Percentiles rank a stretch among this genome's conserved stretches.
These are phyloP conservation scores for Tineola bisselliella DNA, from an alignment of 2,888 invertebrate species.

Conservation along the genomic window DNA sequence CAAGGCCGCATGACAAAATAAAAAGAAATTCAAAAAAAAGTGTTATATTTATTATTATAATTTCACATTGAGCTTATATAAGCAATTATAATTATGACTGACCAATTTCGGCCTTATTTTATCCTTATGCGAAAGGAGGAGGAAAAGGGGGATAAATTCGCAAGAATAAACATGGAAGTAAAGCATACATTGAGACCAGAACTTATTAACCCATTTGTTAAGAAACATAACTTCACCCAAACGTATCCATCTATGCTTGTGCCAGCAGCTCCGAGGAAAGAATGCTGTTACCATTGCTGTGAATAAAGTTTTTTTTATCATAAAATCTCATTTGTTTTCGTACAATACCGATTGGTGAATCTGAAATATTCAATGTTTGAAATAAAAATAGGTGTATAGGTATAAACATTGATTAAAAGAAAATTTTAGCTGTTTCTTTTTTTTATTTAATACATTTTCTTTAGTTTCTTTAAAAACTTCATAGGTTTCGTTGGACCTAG, in stretches of 20 bases:
- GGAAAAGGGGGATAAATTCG: constrained; percentile 52
- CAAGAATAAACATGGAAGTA: constrained; percentile 51
- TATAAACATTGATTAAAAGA: neutral
- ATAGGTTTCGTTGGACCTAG: neutral
- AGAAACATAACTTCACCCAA: constrained; percentile 41
- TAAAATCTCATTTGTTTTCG: too few relatives aligned
- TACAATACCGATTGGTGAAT: too few relatives aligned
- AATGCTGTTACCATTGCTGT: constrained; percentile 46
- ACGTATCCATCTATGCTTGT: constrained; percentile 47
- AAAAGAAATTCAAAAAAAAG: too few relatives aligned
- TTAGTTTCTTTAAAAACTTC: neutral
- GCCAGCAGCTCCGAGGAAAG: constrained; percentile 46
- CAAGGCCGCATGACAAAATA: neutral
- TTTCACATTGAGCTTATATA: neutral
- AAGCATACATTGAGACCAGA: constrained; percentile 33
- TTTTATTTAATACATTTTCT: too few relatives aligned
- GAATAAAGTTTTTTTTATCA: constrained; percentile 18
- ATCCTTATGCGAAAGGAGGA: constrained; percentile 50
- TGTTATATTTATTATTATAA: too few relatives aligned
- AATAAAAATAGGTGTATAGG: too few relatives aligned
- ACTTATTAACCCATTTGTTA: constrained; percentile 43
- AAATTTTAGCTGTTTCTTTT: neutral
- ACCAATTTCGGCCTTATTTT: constrained; percentile 50
- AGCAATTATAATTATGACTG: constrained; percentile 21
- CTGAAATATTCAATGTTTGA: too few relatives aligned